Percentiles rank a stretch among this genome's conserved stretches.
These are phyloP conservation scores for Dermatemys mawii DNA, from an alignment of 2,113 vertebrate species.

Conservation along the genomic window DNA sequence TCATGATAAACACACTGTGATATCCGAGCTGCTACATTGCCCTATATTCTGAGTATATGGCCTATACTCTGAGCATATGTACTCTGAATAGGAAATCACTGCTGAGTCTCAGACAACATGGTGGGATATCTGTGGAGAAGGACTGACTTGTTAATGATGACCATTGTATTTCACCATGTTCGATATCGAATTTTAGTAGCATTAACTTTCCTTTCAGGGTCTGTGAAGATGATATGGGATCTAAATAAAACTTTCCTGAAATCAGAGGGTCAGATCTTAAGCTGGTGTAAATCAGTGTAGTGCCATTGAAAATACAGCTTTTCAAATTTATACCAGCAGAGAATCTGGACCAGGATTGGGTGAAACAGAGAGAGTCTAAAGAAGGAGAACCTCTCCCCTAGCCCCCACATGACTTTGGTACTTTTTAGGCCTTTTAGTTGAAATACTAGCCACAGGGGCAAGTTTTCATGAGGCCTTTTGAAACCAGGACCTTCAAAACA, in stretches of 20 bases:
- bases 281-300: not conserved
- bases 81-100: not conserved
- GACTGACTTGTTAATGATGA: conserved; percentile 19
- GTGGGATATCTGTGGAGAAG: not conserved
- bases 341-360: not conserved
- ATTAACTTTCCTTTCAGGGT: not conserved
- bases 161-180: conserved; percentile 6
- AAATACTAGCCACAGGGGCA: conserved; percentile 4
- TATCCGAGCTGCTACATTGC: not conserved
- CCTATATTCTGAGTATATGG: not conserved
- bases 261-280: not conserved
- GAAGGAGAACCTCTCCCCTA: conserved; percentile 23
- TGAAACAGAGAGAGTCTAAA: conserved; percentile 27
- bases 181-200: conserved; percentile 35
- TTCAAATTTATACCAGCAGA: conserved; percentile 2
- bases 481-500: conserved; percentile 53
- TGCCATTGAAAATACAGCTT: not conserved
- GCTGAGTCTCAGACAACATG: conserved; percentile 17
- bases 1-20: not conserved
- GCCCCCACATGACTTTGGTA: not conserved
- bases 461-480: not conserved
- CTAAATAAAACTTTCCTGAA: not conserved
- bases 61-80: not conserved
- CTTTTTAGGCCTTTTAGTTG: conserved; percentile 34
- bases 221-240: not conserved